Evolutionary conservation across 2,113 vertebrate species (phyloP), one percentile per base, ranked within the genome.

Genomic region (Calcarius ornatus): DNA sequence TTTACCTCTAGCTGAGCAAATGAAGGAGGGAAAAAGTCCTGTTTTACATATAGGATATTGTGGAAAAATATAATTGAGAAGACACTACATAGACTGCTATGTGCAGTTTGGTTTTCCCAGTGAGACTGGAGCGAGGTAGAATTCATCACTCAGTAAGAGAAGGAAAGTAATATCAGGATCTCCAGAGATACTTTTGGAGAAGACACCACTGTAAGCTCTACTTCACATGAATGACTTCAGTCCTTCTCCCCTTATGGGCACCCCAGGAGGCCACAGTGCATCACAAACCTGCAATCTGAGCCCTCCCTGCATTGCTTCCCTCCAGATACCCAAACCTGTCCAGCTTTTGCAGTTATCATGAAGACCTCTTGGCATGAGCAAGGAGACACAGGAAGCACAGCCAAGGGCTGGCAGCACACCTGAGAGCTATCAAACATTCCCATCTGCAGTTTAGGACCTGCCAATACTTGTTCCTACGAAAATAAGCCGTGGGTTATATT

Each of bases 401-500:
- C n/a, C 64, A 59, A 45, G 35, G 42, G 18, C 56, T 88, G 85
- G 68, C 51, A 38, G 33, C 54, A 7, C 38, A 83, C 33, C 51
- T 45, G 38, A 56, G 88, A 86, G 42, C 35, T 90, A 75, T 93
- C 90, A 73, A 27, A 70, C 19, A 4, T 88, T 96, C 82, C 66
- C 64, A 86, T 94, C 90, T 93, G 64, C 69, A 47, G 42, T 38
- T 93, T 63, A 75, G 72, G 38, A 59, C 64, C 68, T 94, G 90
- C 71, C n/a, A 66, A 47, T 88, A 90, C 95, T 78, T 84, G 92
- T 78, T 92, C 38, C 35, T 77, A 77, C 5, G 59, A 90, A 93
- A 88, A 95, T 54, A 40, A 88, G 69, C 42, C 88, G 54, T 92
- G 23, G 20, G 71, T 95, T 96, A 88, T 95, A 94, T 94, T 92